Evolutionary conservation across 2,888 invertebrate genomes (phyloP).

Genomic region (Macaria liturata): DNA sequence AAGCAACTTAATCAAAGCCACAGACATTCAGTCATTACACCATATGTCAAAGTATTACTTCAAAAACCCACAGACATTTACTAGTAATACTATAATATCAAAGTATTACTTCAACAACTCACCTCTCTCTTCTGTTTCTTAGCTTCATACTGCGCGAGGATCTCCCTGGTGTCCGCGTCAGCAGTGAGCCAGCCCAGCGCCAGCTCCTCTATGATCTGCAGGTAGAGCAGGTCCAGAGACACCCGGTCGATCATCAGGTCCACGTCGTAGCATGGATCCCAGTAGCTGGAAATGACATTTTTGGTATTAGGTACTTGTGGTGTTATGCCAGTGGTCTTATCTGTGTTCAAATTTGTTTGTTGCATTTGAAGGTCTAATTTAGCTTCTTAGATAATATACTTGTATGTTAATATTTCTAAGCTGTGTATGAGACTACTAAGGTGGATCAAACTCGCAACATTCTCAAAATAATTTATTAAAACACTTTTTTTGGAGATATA

Average conservation of each 20-base stretch:
- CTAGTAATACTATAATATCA: too few relatives aligned
- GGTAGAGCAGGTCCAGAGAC: conserved; percentile 92
- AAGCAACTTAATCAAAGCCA: too few relatives aligned
- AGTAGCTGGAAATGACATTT: conserved; percentile 86
- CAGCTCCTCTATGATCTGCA: conserved; percentile 94
- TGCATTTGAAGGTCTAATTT: too few relatives aligned
- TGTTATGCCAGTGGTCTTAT: background rate
- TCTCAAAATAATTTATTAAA: too few relatives aligned
- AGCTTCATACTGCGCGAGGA: conserved; percentile 88
- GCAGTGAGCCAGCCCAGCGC: conserved; percentile 93
- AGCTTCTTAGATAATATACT: too few relatives aligned
- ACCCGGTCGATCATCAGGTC: conserved; percentile 92
- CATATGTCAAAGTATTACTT: background rate
- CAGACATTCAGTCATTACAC: too few relatives aligned
- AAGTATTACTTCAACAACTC: conserved; percentile 32
- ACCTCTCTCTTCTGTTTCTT: conserved; percentile 93
- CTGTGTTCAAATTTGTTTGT: too few relatives aligned
- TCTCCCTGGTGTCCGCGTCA: conserved; percentile 86
- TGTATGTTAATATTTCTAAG: too few relatives aligned
- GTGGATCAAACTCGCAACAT: too few relatives aligned
- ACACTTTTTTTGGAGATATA: too few relatives aligned
- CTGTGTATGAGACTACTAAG: too few relatives aligned
- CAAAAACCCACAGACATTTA: conserved; percentile 79
- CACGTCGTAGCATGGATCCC: conserved; percentile 93
- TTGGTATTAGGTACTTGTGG: background rate